Base-by-base conservation (phyloP, 2,888 invertebrate genomes). In the Pharmacophagus antenor region DNA sequence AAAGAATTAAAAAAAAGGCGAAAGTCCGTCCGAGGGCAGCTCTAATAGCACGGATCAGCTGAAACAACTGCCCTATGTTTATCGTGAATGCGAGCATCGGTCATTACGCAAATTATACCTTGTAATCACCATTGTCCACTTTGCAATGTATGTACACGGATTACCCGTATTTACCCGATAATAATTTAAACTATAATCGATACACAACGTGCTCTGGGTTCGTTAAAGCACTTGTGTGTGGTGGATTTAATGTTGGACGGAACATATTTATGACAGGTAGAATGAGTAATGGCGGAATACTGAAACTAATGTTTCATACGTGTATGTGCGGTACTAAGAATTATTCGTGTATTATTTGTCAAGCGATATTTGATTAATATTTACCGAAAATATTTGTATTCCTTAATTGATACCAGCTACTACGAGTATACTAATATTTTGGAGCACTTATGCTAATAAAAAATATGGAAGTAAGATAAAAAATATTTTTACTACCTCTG, bases 61-160 rank as follows among this genome's bases (percentile, higher is more conserved):
- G 55, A 61, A 65, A 60, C 62, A 64, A 56, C 65, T 63, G 63
- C 53, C 56, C 67, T 64, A 64, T 65, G 61, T 63, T 69, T 65
- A 67, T 64, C 63, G 58, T 58, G 60, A 68, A 66, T 64, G 65
- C 65, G 37, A 46, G 56, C 61, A 65, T 68, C 62, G 59, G 56
- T 60, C 57, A 70, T 72, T 73, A 72, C 63, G 62, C 56, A 69
- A 68, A 68, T 69, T 69, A 68, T 64, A 17, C 51, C 12, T 51
- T 20, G 63, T 66, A 65, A 67, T 67, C 65, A 61, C 65, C 62
- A 65, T 66, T 67, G 67, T 67, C 66, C 65, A 61, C 55, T 66
- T 61, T 62, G 63, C 56, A 62, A 53, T 60, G 63, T 56, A 63
- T 51, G 53, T 53, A 44, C 17, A 27, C 27, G 48, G 44, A 57